phyloP scores from a whole-genome alignment of 2,113 vertebrate species.

The Artemisiospiza belli region DNA sequence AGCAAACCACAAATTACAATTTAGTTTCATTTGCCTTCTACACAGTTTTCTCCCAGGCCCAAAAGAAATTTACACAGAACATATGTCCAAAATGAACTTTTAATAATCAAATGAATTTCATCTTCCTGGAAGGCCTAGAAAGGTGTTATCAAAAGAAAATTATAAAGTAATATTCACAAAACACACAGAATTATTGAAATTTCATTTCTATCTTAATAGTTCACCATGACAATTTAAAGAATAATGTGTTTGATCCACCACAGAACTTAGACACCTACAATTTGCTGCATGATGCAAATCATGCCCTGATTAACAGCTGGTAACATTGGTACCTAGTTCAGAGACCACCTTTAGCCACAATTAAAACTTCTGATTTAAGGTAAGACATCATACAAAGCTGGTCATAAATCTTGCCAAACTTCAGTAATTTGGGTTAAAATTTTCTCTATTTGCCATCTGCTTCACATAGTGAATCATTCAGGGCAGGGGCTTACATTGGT shows the following conservation, averaged over 20 bases:
- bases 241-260: not conserved
- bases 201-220: not conserved
- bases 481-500: not conserved
- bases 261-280: not conserved
- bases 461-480: not conserved
- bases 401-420: not conserved
- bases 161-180: not conserved
- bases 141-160: not conserved
- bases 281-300: not conserved
- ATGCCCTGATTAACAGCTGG: not conserved
- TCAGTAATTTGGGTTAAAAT: not conserved
- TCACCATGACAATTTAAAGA: not conserved
- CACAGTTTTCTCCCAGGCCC: not conserved
- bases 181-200: not conserved
- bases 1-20: not conserved
- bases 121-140: not conserved
- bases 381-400: not conserved
- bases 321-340: not conserved
- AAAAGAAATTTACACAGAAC: not conserved
- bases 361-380: not conserved
- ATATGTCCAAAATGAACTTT: slow-evolving; percentile 4
- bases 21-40: not conserved
- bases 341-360: not conserved
- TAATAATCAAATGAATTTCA: not conserved
- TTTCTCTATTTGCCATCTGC: not conserved